phyloP scores from a whole-genome alignment of 2,797 vertebrate genomes.

The Myripristis murdjan region DNA sequence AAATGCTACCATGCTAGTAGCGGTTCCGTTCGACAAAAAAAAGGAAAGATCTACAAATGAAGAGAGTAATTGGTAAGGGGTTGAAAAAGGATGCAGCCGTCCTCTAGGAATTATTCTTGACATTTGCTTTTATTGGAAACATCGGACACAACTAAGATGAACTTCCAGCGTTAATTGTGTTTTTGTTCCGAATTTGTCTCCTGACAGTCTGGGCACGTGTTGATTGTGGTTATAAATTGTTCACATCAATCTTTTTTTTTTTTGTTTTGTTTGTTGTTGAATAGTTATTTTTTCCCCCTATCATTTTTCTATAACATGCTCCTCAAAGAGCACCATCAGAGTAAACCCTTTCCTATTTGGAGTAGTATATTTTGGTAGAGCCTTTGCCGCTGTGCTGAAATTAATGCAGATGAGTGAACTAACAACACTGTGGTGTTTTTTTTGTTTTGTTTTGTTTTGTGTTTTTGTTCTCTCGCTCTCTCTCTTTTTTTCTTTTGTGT shows the following conservation, averaged over 20 bases:
- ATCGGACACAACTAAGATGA: slow-evolving; percentile 47
- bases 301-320: background rate
- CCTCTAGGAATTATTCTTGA: slow-evolving; percentile 72
- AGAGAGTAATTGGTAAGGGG: slow-evolving; percentile 89
- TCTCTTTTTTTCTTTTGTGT: slow-evolving; percentile 29
- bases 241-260: slow-evolving; percentile 27
- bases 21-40: slow-evolving; percentile 88
- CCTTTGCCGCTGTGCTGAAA: background rate
- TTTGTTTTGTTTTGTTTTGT: slow-evolving; percentile 29
- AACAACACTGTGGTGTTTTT: slow-evolving; percentile 11
- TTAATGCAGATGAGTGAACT: slow-evolving; percentile 9
- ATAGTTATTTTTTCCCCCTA: background rate
- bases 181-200: slow-evolving; percentile 55
- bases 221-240: slow-evolving; percentile 34
- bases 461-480: slow-evolving; percentile 30
- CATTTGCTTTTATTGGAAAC: slow-evolving; percentile 83
- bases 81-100: slow-evolving; percentile 71
- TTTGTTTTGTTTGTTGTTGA: background rate
- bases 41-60: slow-evolving; percentile 90
- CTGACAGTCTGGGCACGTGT: slow-evolving; percentile 10
- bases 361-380: background rate
- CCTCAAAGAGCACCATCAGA: background rate
- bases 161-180: slow-evolving; percentile 39
- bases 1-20: slow-evolving; percentile 95
- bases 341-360: slow-evolving; percentile 4